Percentiles rank a stretch among this genome's conserved stretches.
These are phyloP conservation scores for Istiophorus platypterus DNA, from an alignment of 2,113 vertebrate species.

Conservation along the genomic window DNA sequence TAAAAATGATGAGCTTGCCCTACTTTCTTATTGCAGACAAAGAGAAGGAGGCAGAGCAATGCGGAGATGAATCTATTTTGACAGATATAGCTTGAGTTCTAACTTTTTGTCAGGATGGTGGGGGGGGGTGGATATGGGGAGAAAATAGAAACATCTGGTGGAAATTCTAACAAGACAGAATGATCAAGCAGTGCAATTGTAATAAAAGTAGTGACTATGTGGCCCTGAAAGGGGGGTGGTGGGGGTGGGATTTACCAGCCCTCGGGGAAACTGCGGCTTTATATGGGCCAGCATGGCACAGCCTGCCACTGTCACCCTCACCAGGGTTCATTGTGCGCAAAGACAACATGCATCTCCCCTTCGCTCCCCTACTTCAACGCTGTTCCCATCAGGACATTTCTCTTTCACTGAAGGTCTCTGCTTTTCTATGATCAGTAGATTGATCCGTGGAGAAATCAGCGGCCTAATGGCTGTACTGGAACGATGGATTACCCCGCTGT, in stretches of 20 bases:
- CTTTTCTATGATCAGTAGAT: conserved; percentile 59
- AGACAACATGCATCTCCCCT: conserved; percentile 11
- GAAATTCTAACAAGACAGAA: conserved; percentile 12
- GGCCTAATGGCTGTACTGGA: conserved; percentile 58
- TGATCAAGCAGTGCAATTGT: conserved; percentile 23
- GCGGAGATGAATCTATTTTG: conserved; percentile 30
- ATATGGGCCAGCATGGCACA: conserved; percentile 63
- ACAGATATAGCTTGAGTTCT: conserved; percentile 20
- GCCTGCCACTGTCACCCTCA: conserved; percentile 58
- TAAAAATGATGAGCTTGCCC: conserved; percentile 22
- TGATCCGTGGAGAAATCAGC: conserved; percentile 64
- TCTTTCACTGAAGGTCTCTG: conserved; percentile 35
- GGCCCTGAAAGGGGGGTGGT: conserved; percentile 5
- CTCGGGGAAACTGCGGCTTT: conserved; percentile 40
- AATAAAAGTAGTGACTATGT: conserved; percentile 24
- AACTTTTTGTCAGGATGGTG: neutral
- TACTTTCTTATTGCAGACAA: conserved; percentile 12
- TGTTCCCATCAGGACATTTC: conserved; percentile 23
- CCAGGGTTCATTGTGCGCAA: conserved; percentile 27
- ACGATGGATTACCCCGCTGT: conserved; percentile 64
- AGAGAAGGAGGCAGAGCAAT: neutral
- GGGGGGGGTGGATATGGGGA: neutral
- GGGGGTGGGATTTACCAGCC: conserved; percentile 32
- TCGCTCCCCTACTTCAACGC: conserved; percentile 2
- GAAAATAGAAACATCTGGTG: conserved; percentile 38